Evolutionary conservation across 2,113 vertebrate species (phyloP), one percentile per base, ranked within the genome.

Genomic region (Sphyrna mokarran): DNA sequence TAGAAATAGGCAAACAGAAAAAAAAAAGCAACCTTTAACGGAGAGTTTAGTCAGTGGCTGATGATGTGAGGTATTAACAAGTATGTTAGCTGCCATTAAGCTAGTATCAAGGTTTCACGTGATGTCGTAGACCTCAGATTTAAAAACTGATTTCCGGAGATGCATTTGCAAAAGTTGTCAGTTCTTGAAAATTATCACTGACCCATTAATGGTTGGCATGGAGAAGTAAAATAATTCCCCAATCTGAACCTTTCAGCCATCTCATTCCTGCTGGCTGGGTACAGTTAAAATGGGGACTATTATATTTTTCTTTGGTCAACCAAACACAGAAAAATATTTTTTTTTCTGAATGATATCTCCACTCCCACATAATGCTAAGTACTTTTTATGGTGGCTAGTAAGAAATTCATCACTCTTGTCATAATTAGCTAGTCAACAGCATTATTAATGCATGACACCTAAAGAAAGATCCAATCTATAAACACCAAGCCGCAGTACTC

Each of bases 371-470:
- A 11, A 70, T 33, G 26, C 40, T 54, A 72, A 95, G 5, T 54
- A 95, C 23, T 33, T 54, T 9, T 76, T 90, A 72, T 16, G n/a
- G 37, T 16, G 22, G 23, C 40, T 95, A 72, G 23, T 22, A 95
- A 72, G 23, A 29, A 95, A 95, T 72, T 95, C 18, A 95, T 72
- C 87, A 90, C 87, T n/a, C 63, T n/a, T 90, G 54, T 61, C 94
- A 95, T 33, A 95, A 95, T 95, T 48, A 95, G 23, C 69, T 72
- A 72, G 43, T 68, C 72, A 69, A 14, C 40, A 95, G 40, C 66
- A 72, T 11, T 48, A 23, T 14, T 69, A 95, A 20, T 13, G 70
- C 23, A 29, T 70, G n/a, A 54, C 40, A 95, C 72, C 33, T 29
- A 29, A 48, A 54, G 72, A 72, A 37, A 37, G 16, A 23, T 33